A percentile compares a stretch with the other conserved stretches of the same genome.
Evolutionary conservation across 2,888 invertebrate species (phyloP).

Genomic region (Cheilosia urbana): DNA sequence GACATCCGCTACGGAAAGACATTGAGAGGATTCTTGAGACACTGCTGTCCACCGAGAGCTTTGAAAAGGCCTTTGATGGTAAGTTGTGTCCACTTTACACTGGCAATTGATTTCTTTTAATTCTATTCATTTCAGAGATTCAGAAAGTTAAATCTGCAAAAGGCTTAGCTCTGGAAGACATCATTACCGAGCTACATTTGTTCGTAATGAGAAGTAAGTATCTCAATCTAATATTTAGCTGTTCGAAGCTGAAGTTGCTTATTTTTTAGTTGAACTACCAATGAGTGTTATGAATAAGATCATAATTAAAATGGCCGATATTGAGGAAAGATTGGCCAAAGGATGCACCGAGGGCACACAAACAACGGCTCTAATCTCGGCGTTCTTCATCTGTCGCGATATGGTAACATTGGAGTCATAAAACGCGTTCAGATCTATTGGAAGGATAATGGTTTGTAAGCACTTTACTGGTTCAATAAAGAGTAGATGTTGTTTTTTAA

Average conservation of each 20-base stretch:
- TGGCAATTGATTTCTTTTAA: too few relatives aligned
- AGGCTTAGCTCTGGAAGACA: slow-evolving; percentile 96
- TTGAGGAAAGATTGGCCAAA: slow-evolving; percentile 93
- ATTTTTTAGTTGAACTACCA: slow-evolving; percentile 93
- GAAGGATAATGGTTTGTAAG: slow-evolving; percentile 12
- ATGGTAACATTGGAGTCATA: slow-evolving; percentile 81
- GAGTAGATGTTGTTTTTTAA: not conserved
- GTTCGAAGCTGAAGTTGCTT: not conserved
- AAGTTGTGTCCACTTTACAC: slow-evolving; percentile 10
- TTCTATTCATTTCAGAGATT: slow-evolving; percentile 85
- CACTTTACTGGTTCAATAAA: slow-evolving; percentile 15
- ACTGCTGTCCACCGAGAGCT: slow-evolving; percentile 85
- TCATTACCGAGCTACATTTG: slow-evolving; percentile 94
- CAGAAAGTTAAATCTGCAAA: slow-evolving; percentile 93
- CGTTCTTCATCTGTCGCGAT: slow-evolving; percentile 91
- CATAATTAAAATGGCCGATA: slow-evolving; percentile 93
- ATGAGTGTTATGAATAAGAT: slow-evolving; percentile 90
- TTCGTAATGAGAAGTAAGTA: slow-evolving; percentile 93
- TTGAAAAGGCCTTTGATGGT: slow-evolving; percentile 82
- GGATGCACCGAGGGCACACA: slow-evolving; percentile 97
- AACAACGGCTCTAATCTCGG: slow-evolving; percentile 93
- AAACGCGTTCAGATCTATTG: not conserved
- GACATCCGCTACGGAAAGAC: slow-evolving; percentile 96
- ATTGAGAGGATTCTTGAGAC: slow-evolving; percentile 95
- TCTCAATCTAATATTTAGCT: not conserved